Conservation (phyloP, 2,797 vertebrate species). For the Phalanger gymnotis region DNA sequence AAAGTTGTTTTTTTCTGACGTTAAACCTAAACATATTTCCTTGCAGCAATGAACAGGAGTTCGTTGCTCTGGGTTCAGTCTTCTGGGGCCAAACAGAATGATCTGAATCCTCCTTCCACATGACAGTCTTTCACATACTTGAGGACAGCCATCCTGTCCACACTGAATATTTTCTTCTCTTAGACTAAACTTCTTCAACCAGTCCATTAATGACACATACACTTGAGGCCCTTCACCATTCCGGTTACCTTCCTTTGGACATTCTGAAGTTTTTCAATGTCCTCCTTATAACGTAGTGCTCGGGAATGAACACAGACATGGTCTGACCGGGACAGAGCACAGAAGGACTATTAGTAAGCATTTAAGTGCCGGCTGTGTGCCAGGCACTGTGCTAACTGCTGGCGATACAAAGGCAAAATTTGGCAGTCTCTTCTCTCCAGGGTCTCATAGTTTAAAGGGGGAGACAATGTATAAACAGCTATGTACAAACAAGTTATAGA, state of each 20-base stretch:
- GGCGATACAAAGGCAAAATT: neutral
- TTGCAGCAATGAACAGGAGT: neutral
- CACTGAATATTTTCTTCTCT: neutral
- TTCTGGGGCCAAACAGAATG: neutral
- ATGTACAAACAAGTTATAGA: neutral
- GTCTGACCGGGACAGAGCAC: neutral
- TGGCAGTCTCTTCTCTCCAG: neutral
- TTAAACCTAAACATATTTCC: neutral
- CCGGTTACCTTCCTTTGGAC: neutral
- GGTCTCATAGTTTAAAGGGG: neutral
- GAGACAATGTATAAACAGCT: neutral
- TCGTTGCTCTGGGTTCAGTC: neutral
- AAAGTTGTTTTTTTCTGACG: no score
- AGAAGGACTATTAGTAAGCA: neutral
- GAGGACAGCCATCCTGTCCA: neutral
- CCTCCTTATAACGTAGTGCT: neutral
- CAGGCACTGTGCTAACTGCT: neutral
- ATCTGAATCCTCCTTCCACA: neutral
- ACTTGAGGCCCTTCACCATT: neutral
- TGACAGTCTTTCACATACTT: neutral
- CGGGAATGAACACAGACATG: neutral
- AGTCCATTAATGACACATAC: neutral
- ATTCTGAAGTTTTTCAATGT: neutral
- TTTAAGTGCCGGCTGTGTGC: no score
- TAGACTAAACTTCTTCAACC: neutral